Evolutionary conservation across 2,888 invertebrate genomes (phyloP).

Genomic region (Polydesmus complanatus): DNA sequence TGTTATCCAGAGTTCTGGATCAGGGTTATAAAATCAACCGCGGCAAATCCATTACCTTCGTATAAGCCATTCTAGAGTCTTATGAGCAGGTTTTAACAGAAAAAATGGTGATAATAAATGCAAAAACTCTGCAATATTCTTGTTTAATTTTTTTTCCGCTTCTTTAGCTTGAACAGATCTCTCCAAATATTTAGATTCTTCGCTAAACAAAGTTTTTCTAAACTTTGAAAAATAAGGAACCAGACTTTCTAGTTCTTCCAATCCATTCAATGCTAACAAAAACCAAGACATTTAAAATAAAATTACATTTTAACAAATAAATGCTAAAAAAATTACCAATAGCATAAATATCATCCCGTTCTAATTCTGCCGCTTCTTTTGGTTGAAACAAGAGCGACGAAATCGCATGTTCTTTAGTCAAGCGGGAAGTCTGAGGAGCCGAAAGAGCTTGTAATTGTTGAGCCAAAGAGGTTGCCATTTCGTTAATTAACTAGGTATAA

Average conservation of each 20-base stretch:
- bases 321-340: no score
- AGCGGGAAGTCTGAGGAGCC: no score
- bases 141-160: conserved; percentile 60
- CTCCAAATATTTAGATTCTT: conserved; percentile 61
- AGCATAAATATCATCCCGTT: no score
- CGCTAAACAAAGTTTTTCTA: conserved; percentile 59
- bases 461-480: no score
- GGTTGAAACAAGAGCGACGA: no score
- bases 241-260: conserved; percentile 62
- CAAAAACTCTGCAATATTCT: conserved; percentile 61
- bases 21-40: background rate
- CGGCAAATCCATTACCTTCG: conserved; percentile 38
- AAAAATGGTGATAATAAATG: conserved; percentile 72
- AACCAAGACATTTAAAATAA: no score
- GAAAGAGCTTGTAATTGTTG: no score
- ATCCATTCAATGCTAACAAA: conserved; percentile 51
- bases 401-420: no score
- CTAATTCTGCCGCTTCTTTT: no score
- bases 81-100: conserved; percentile 65
- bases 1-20: background rate
- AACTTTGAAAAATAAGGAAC: conserved; percentile 59
- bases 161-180: conserved; percentile 59
- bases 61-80: conserved; percentile 90
- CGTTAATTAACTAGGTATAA: no score
- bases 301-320: no score